phyloP scores from a whole-genome alignment of 2,113 vertebrate species.

The Sturnus vulgaris region DNA sequence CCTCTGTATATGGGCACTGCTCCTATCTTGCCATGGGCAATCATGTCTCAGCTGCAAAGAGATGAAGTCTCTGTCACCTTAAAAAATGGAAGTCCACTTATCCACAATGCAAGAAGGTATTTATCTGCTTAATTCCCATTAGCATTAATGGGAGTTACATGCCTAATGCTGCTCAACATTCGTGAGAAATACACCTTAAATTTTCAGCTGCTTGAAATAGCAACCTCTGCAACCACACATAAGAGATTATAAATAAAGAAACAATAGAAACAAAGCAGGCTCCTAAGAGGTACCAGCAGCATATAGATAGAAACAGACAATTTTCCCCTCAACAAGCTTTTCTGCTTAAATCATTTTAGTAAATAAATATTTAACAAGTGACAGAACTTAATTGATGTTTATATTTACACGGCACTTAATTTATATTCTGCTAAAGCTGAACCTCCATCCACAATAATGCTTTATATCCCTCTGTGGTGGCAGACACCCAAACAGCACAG shows the following conservation, averaged over 20 bases:
- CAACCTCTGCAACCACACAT: not conserved
- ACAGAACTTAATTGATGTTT: conserved; percentile 73
- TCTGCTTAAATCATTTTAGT: conserved; percentile 68
- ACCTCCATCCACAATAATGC: conserved; percentile 65
- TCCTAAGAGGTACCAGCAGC: conserved; percentile 9
- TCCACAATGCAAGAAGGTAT: conserved; percentile 7
- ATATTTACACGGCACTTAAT: conserved; percentile 74
- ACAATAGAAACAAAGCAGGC: conserved; percentile 22
- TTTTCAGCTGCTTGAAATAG: conserved; percentile 24
- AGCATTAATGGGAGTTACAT: conserved; percentile 25
- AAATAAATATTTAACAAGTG: conserved; percentile 77
- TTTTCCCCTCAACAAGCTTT: conserved; percentile 63
- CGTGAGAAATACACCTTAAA: conserved; percentile 26
- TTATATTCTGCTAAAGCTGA: conserved; percentile 72
- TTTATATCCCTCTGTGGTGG: conserved; percentile 71
- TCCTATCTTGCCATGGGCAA: not conserved
- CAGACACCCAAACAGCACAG: conserved; percentile 72
- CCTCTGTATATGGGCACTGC: not conserved
- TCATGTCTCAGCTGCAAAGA: not conserved
- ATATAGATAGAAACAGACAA: conserved; percentile 36
- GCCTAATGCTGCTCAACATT: not conserved
- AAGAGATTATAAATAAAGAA: conserved; percentile 47
- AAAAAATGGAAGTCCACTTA: not conserved
- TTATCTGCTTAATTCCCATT: conserved; percentile 34
- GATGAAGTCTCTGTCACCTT: not conserved